Evolutionary conservation across 2,888 invertebrate genomes (phyloP).

Genomic region (Strigamia transsilvanica): DNA sequence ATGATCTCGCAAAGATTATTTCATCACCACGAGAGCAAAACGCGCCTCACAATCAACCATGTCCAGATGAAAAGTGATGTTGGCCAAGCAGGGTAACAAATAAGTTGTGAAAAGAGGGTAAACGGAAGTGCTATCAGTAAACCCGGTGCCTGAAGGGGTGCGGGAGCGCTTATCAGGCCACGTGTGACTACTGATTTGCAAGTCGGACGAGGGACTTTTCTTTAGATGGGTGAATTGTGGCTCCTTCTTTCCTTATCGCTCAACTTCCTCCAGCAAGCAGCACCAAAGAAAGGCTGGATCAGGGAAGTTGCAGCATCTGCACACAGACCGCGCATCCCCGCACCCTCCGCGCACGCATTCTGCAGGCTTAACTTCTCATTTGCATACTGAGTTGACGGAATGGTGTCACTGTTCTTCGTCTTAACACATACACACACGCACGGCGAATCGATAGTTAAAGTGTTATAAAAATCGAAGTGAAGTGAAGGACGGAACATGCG

Average conservation of each 20-base stretch:
- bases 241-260: conserved; percentile 45
- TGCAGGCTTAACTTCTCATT: conserved; percentile 45
- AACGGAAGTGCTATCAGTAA: conserved; percentile 41
- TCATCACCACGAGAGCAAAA: neutral
- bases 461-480: neutral
- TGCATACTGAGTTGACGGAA: conserved; percentile 28
- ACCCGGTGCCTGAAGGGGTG: conserved; percentile 48
- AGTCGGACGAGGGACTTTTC: conserved; percentile 49
- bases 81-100: too few species aligned
- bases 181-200: conserved; percentile 48
- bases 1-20: neutral
- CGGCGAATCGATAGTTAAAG: neutral
- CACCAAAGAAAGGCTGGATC: conserved; percentile 37
- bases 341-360: neutral
- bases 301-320: conserved; percentile 49
- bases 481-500: neutral
- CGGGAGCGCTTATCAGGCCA: conserved; percentile 40
- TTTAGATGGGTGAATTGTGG: conserved; percentile 49
- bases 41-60: neutral
- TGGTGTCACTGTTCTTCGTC: conserved; percentile 1
- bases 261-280: conserved; percentile 14
- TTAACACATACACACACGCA: neutral
- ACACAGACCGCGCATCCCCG: neutral
- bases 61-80: neutral
- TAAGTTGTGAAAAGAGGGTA: conserved; percentile 22